Evolutionary conservation across 2,888 invertebrate genomes (phyloP).

Genomic region (Drosophila macrothrix): DNA sequence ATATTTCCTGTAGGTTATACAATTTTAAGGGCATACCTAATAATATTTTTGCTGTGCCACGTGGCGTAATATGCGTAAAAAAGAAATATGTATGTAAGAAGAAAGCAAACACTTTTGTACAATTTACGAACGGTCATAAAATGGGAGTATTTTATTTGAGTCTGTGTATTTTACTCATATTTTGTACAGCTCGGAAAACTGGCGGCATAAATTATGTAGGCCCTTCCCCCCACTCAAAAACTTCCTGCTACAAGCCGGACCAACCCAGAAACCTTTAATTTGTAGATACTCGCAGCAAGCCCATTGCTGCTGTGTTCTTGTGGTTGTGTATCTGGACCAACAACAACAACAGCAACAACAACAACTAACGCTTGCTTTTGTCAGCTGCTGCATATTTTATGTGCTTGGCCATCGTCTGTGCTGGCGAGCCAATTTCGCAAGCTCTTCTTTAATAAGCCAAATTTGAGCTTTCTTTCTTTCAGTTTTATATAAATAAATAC

Average conservation of each 20-base stretch:
- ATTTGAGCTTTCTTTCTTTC: constrained; percentile 12
- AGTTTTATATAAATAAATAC: constrained; percentile 1
- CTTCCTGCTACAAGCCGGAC: constrained; percentile 1
- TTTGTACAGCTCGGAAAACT: constrained; percentile 63
- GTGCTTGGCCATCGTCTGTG: constrained; percentile 12
- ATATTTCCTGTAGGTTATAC: not conserved
- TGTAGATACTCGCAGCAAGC: constrained; percentile 13
- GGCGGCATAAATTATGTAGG: constrained; percentile 64
- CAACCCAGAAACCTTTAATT: constrained; percentile 29
- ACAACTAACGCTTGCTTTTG: constrained; percentile 45
- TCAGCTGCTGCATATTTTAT: constrained; percentile 66
- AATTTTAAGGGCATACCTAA: not conserved
- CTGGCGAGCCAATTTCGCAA: constrained; percentile 46
- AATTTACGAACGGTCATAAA: constrained; percentile 65
- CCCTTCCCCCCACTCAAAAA: not conserved
- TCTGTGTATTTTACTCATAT: constrained; percentile 34
- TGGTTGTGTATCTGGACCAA: constrained; percentile 33
- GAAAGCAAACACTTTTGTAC: constrained; percentile 46
- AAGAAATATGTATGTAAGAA: constrained; percentile 6
- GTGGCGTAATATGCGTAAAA: constrained; percentile 41
- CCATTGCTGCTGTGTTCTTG: constrained; percentile 5
- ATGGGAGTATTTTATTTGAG: constrained; percentile 45
- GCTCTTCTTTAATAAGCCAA: constrained; percentile 35
- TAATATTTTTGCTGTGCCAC: constrained; percentile 8
- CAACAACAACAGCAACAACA: not conserved